Conservation (phyloP, 2,888 invertebrate genomes). For the Polyommatus icarus region DNA sequence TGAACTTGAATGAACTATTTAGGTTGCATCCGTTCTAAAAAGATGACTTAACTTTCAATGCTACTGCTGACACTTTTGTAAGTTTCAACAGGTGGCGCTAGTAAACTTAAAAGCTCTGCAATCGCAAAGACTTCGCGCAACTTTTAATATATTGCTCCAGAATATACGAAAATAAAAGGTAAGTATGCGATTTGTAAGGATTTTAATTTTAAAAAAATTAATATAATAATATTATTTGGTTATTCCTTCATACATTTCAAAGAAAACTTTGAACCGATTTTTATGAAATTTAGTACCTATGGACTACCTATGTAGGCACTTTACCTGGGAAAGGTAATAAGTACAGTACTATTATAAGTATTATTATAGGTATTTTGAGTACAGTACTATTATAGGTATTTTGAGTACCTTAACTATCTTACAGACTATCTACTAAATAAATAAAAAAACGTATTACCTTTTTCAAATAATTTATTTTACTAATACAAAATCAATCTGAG, state of each 20-base stretch:
- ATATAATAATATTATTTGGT: too few relatives aligned
- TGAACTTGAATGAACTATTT: neutral
- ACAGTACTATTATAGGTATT: neutral
- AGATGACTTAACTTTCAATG: neutral
- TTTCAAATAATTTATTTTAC: slow-evolving; percentile 75
- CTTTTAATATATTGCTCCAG: too few relatives aligned
- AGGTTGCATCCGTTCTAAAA: neutral
- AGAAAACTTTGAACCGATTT: too few relatives aligned
- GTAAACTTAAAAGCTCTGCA: neutral
- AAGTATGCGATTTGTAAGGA: too few relatives aligned
- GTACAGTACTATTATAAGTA: too few relatives aligned
- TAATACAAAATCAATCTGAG: slow-evolving; percentile 79
- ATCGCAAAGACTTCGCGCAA: too few relatives aligned
- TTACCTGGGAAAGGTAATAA: too few relatives aligned
- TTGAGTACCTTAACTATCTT: neutral
- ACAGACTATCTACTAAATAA: slow-evolving; percentile 36
- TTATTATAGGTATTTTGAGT: neutral
- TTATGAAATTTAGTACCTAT: too few relatives aligned
- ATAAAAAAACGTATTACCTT: slow-evolving; percentile 42
- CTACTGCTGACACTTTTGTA: neutral
- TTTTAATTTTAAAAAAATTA: too few relatives aligned
- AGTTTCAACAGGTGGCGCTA: neutral
- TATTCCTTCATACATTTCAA: too few relatives aligned
- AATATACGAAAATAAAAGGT: too few relatives aligned
- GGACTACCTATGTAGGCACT: too few relatives aligned